A percentile compares a stretch with the other conserved stretches of the same genome.
Conservation (phyloP, 2,888 invertebrate species). For the Lapara coniferarum region DNA sequence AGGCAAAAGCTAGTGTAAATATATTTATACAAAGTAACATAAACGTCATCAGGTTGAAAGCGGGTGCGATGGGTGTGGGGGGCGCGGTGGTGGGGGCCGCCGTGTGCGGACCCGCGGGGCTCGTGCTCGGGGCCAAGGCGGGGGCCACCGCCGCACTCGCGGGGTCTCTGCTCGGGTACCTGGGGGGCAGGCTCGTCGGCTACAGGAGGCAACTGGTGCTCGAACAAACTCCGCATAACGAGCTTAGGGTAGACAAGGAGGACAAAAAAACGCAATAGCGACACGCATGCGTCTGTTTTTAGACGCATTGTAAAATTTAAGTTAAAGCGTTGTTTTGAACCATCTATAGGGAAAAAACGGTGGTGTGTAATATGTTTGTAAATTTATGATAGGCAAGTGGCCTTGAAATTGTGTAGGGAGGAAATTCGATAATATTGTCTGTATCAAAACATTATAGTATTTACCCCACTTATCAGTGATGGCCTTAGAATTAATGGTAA, state of each 20-base stretch:
- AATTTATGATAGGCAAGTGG: no score
- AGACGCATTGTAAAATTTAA: constrained; percentile 23
- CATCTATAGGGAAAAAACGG: no score
- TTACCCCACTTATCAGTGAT: no score
- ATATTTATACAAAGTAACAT: not conserved
- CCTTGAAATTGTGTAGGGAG: not conserved
- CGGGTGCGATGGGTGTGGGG: constrained; percentile 51
- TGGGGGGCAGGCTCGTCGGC: constrained; percentile 44
- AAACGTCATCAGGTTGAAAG: constrained; percentile 46
- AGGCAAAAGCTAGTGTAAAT: not conserved
- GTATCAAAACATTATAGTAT: no score
- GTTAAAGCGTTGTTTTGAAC: no score
- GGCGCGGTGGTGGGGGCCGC: constrained; percentile 62
- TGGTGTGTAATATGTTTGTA: no score
- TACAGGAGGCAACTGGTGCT: constrained; percentile 23
- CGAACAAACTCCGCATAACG: constrained; percentile 9
- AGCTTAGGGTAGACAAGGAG: constrained; percentile 2
- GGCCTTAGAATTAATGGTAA: no score
- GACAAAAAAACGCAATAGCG: constrained; percentile 37
- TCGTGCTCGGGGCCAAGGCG: constrained; percentile 61
- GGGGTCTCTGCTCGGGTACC: constrained; percentile 57
- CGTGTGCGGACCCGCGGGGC: constrained; percentile 63
- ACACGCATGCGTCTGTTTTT: constrained; percentile 29
- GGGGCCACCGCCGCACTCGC: constrained; percentile 61
- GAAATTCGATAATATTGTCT: no score